Evolutionary conservation across 2,888 invertebrate species (phyloP), one percentile per base, ranked within the genome.

Genomic region (Athripsodes cinereus): DNA sequence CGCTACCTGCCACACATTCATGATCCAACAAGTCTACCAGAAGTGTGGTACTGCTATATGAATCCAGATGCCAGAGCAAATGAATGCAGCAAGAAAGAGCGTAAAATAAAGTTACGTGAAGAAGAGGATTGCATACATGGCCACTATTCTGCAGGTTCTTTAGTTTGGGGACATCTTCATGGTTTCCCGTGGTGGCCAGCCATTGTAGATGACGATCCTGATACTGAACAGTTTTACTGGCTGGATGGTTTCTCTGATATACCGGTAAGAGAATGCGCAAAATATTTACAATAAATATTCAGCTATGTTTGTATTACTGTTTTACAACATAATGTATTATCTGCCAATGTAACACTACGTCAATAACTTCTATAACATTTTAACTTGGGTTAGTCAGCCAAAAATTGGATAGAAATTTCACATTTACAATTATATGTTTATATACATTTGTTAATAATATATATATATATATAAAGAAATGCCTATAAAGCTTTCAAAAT

Each of bases 161-260:
- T 88, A 40, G 87, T 87, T 0, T 83, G 85, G 83, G 87, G 82
- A 0, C 78, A 74, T 35, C 64, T 83, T 62, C 64, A 71, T 0
- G 83, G 83, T 21, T 85, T 76, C 73, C 86, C 86, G 1, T 86
- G 84, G 84, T 87, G 86, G 86, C 87, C 87, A 2, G 87, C 81
- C 1, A 83, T 88, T 77, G 80, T 88, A 0, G 86, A 86, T 62
- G 84, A 85, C 67, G 82, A 82, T 65, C 85, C 86, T 0, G 83
- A 86, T 62, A 72, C 73, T 0, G 81, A 82, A 62, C 76, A 78
- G 59, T 85, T 74, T 68, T 83, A 80, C 67, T 82, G 81, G 82
- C 70, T 82, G 0, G 77, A 81, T 62, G 77, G 77, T 1, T 76
- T 75, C 64, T 77, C 78, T 21, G 78, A 78, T 66, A 76, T 77